A percentile compares a stretch with the other conserved stretches of the same genome.
phyloP scores from a whole-genome alignment of 1,140 invertebrate species.

The Kradibia gibbosae region DNA sequence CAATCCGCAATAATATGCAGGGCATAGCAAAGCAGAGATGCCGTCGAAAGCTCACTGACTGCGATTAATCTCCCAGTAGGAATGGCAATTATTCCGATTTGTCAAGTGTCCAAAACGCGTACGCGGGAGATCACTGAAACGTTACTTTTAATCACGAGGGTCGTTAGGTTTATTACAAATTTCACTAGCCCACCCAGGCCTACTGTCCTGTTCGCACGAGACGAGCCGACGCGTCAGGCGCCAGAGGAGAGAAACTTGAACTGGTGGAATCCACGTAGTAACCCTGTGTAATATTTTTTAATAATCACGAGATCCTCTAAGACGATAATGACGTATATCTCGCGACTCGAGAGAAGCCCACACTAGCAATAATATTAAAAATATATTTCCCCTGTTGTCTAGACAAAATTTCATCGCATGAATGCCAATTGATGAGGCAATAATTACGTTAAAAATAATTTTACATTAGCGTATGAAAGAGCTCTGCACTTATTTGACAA shows the following conservation, averaged over 20 bases:
- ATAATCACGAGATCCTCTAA: conserved; percentile 36
- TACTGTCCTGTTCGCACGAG: conserved; percentile 59
- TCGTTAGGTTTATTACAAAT: conserved; percentile 72
- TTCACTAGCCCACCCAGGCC: conserved; percentile 60
- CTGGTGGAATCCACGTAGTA: conserved; percentile 36
- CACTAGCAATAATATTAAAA: background rate
- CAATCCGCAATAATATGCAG: conserved; percentile 28
- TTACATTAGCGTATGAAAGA: too few species aligned
- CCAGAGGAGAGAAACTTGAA: conserved; percentile 18
- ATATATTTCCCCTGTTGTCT: too few species aligned
- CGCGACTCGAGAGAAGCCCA: conserved; percentile 30
- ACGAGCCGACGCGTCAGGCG: conserved; percentile 17
- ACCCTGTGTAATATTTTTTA: conserved; percentile 50
- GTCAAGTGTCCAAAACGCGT: conserved; percentile 62
- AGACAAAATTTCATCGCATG: too few species aligned
- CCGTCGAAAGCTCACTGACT: conserved; percentile 29
- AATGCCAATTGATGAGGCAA: too few species aligned
- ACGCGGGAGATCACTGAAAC: conserved; percentile 65
- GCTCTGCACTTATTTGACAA: too few species aligned
- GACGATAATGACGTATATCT: conserved; percentile 28
- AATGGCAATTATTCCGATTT: conserved; percentile 68
- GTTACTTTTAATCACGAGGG: conserved; percentile 72
- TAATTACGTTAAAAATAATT: too few species aligned
- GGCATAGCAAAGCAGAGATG: background rate
- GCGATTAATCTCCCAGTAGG: conserved; percentile 59